phyloP scores from a whole-genome alignment of 2,888 invertebrate species.

The Drosophila barbarae region DNA sequence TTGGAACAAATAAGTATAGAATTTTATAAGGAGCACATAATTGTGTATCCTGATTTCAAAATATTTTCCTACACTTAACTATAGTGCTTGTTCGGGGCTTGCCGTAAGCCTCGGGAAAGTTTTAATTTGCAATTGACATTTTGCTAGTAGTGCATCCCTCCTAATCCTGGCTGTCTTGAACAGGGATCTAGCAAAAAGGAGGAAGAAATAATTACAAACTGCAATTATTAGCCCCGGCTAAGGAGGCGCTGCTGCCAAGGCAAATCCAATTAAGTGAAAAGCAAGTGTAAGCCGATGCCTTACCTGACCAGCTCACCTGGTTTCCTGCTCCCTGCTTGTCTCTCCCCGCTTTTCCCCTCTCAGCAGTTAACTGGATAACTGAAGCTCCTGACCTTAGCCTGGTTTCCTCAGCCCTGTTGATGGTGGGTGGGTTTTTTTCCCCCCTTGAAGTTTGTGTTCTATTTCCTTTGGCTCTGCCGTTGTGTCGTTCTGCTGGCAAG shows the following conservation, averaged over 20 bases:
- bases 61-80: neutral
- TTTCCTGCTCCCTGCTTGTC: neutral
- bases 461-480: conserved; percentile 1
- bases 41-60: neutral
- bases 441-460: conserved; percentile 30
- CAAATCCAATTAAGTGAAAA: conserved; percentile 72
- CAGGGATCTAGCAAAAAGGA: conserved; percentile 9
- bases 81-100: conserved; percentile 7
- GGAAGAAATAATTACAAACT: conserved; percentile 68
- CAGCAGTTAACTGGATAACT: conserved; percentile 39
- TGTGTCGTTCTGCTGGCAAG: conserved; percentile 23
- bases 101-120: conserved; percentile 24
- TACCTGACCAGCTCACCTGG: conserved; percentile 27
- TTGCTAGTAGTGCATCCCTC: conserved; percentile 37
- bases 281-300: conserved; percentile 66
- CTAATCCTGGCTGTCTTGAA: conserved; percentile 13
- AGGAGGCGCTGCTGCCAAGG: conserved; percentile 49
- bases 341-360: neutral
- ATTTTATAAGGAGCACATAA: neutral
- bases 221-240: conserved; percentile 64
- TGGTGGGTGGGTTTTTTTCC: neutral
- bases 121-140: conserved; percentile 60
- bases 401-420: conserved; percentile 4
- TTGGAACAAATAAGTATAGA: neutral
- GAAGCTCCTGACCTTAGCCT: conserved; percentile 37